Evolutionary conservation across 2,113 vertebrate species (phyloP).

Genomic region (Junco hyemalis): DNA sequence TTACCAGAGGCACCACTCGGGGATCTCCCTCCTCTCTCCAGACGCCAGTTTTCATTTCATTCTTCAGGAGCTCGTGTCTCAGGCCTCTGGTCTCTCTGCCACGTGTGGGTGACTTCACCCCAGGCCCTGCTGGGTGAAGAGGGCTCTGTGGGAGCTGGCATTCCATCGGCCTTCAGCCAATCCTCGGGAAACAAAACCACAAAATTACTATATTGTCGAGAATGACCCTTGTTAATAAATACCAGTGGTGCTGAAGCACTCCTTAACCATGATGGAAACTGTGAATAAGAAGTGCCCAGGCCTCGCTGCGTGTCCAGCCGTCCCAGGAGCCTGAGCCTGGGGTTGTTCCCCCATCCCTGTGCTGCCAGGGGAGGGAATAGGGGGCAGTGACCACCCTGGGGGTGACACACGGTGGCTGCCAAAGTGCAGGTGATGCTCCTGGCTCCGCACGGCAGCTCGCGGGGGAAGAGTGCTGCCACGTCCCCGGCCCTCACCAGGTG

Average conservation of each 20-base stretch:
- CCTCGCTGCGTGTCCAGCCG: fast-evolving
- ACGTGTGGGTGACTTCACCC: neutral
- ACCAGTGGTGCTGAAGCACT: fast-evolving
- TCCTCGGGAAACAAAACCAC: neutral
- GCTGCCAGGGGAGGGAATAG: fast-evolving
- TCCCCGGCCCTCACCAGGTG: slow-evolving; percentile 36
- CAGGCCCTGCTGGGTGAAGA: neutral
- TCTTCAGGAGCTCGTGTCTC: neutral
- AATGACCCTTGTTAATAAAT: fast-evolving
- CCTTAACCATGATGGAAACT: fast-evolving
- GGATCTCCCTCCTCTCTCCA: neutral
- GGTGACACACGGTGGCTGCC: neutral
- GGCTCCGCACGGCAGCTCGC: neutral
- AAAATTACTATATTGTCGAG: neutral
- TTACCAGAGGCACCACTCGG: fast-evolving
- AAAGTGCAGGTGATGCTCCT: neutral
- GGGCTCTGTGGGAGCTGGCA: fast-evolving
- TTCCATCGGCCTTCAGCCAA: neutral
- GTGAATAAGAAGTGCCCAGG: neutral
- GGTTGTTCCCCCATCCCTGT: fast-evolving
- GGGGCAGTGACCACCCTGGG: fast-evolving
- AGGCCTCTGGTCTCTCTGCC: neutral
- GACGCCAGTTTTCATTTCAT: neutral
- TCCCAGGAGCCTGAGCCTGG: fast-evolving
- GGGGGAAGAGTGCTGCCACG: neutral